Base-by-base conservation (phyloP, 2,888 invertebrate genomes). In the Oxyteleia sp. region DNA sequence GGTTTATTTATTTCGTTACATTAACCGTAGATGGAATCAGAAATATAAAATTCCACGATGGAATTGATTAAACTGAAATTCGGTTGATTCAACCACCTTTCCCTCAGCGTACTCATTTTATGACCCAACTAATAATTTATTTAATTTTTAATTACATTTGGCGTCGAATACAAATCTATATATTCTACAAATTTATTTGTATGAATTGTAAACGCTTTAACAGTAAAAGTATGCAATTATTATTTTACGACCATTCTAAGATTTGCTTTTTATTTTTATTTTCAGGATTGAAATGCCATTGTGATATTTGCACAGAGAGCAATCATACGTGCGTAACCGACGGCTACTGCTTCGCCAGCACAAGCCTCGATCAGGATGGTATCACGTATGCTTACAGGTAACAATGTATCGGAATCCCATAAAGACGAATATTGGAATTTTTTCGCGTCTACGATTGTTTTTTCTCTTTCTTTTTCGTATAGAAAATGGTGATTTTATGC, bases 321-420 rank as follows among this genome's bases (percentile, higher is more conserved):
- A 97, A 98, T 92, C 94, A 95, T 91, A 97, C 97, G 32, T 98
- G 98, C 94, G 96, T 96, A 93, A 98, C 98, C 3, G 97, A 98
- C 94, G 98, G 98, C 47, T 96, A 96, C 92, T 98, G 98, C 93
- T 98, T 97, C 90, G 97, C 98, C 2, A 96, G 97, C 71, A 96
- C 96, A 82, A 95, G 95, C 83, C 91, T 95, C 86, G 95, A 95
- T 66, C 95, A 95, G 89, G 93, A 93, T 74, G 96, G 95, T 57
- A 94, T 95, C 87, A 95, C 95, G 87, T 95, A 96, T 92, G 96
- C 96, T 71, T 97, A 96, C 94, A 96, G 98, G 98, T 98, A 96
- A 95, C 95, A 96, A 74, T 53, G 74, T 81, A 76, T 84, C 47
- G 84, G 74, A 74, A 81, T 84, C 68, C 49, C 38, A 66, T 80